Evolutionary conservation across 2,113 vertebrate species (phyloP), one percentile per base, ranked within the genome.

Genomic region (Pluvialis apricaria): DNA sequence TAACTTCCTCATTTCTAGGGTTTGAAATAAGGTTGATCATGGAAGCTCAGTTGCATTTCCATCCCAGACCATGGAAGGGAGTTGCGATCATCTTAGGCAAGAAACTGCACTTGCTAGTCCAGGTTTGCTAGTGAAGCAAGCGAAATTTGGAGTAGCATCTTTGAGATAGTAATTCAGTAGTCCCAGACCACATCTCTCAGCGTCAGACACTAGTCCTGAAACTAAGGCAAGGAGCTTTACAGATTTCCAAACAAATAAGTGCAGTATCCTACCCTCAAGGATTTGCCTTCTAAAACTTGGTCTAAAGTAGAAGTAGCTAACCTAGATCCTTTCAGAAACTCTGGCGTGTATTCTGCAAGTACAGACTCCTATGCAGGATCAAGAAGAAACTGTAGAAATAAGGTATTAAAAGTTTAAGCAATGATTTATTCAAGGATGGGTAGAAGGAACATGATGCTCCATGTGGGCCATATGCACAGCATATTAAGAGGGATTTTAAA

Each of bases 261-360:
- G 17, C 9, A 32, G 26, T 9, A 89, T 68, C 29, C n/a, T 60
- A 1, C 55, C 42, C 34, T 29, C 17, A 19, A 38, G 36, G 69
- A 57, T 77, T 66, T 88, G 24, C 42, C 10, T 86, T n/a, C 68
- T n/a, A 83, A 88, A 57, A 11, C 22, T 47, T 13, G 13, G 28
- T 44, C 45, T 31, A 52, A 32, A 58, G 40, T 16, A 89, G 65
- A 64, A 38, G 36, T 3, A 21, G 18, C 13, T 15, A 25, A 42
- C 13, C 5, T 0, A 28, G 60, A 20, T 11, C 5, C 34, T 66
- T 75, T 34, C 77, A 70, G 51, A 80, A 66, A 54, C 3, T 29
- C 11, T 60, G 14, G 2, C 1, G 0, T 2, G 15, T 11, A 5
- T 12, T 44, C 42, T 69, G 28, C 3, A 80, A 87, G 68, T 34